Base-by-base conservation (phyloP, 2,888 invertebrate species). In the Philhelius pedissequus region DNA sequence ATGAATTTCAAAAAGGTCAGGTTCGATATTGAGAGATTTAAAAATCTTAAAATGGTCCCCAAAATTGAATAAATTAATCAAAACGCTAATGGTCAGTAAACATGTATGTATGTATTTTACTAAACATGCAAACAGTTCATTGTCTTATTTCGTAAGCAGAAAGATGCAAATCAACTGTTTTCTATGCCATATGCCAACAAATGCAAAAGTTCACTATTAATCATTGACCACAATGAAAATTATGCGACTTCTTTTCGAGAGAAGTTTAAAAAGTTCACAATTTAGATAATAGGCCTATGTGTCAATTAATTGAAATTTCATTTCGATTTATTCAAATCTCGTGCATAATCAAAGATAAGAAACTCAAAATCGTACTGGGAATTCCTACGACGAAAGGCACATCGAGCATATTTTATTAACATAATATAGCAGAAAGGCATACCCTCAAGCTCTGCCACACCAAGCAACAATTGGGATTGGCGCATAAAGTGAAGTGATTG, bases 81-180 rank as follows among this genome's bases (percentile, higher is more conserved):
- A 75, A 50, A 64, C 9, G 43, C 50, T 66, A 66, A 70, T 11
- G n/a, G n/a, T n/a, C n/a, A n/a, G n/a, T n/a, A n/a, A n/a, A n/a
- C n/a, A n/a, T 8, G 43, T 9, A 18, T 5, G 20, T 64, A 48
- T 40, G 18, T 7, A 50, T 82, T 69, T 73, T 82, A 69, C 62
- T 45, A 74, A 78, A 48, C 9, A 13, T 40, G 32, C 13, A 54
- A 40, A 69, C 40, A 56, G 83, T 83, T 83, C 77, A 83, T 78
- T 56, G 83, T 30, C 83, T 83, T 78, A 78, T 78, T 75, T 83
- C 83, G 74, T 78, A 83, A 78, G 71, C 25, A n/a, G 38, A 13
- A 32, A 62, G 70, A 83, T 82, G 58, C 68, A 82, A 82, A 78
- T 78, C 54, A 66, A 13, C 20, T 22, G 20, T 74, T 78, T 83